Percentiles rank a stretch among this genome's conserved stretches.
phyloP scores from a whole-genome alignment of 1,140 invertebrate genomes.

The Spodoptera litura region DNA sequence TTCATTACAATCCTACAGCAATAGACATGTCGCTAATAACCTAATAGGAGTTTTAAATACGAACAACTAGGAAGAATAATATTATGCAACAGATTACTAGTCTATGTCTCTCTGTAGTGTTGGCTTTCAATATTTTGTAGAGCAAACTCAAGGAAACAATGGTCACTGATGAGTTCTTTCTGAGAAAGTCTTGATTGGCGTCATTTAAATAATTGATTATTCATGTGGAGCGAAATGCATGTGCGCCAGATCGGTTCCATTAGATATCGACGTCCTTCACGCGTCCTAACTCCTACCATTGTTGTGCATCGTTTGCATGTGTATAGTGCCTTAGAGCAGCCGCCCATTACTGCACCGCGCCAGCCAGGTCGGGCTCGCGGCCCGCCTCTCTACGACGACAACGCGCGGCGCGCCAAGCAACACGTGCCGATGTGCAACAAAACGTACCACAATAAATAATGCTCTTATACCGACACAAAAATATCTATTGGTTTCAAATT shows the following conservation, averaged over 20 bases:
- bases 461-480: conserved; percentile 44
- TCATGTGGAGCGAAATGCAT: conserved; percentile 82
- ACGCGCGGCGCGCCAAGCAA: conserved; percentile 53
- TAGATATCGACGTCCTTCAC: conserved; percentile 85
- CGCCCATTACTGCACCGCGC: conserved; percentile 63
- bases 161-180: conserved; percentile 62
- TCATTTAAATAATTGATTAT: conserved; percentile 85
- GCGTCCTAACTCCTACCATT: conserved; percentile 85
- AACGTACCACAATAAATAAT: conserved; percentile 27
- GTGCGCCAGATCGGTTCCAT: conserved; percentile 79
- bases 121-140: conserved; percentile 61
- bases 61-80: conserved; percentile 85
- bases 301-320: conserved; percentile 81
- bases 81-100: conserved; percentile 84
- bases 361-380: conserved; percentile 55
- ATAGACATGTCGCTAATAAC: conserved; percentile 80
- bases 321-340: conserved; percentile 74
- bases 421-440: conserved; percentile 43
- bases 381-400: conserved; percentile 67
- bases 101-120: conserved; percentile 67
- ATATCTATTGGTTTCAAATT: conserved; percentile 57
- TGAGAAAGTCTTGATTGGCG: conserved; percentile 76
- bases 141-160: conserved; percentile 60
- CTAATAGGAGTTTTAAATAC: conserved; percentile 86
- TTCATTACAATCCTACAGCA: conserved; percentile 84